These are phyloP conservation scores for Temnothorax curvispinosus DNA, from an alignment of 1,140 invertebrate genomes.

Conservation along the genomic window DNA sequence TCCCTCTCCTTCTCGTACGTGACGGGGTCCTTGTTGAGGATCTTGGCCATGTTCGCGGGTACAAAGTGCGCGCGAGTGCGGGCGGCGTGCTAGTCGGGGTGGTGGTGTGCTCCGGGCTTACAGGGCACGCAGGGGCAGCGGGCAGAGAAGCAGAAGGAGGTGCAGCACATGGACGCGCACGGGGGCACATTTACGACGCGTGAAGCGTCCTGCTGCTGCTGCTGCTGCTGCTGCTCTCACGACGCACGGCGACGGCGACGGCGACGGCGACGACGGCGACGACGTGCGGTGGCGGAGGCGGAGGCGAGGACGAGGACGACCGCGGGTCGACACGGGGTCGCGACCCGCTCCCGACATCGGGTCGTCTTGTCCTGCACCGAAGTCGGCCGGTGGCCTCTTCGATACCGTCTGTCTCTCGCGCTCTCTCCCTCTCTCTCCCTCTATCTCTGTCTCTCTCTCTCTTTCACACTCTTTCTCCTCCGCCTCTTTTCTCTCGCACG, in stretches of 20 bases:
- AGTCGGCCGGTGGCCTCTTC: constrained; percentile 74
- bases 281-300: constrained; percentile 59
- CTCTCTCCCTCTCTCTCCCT: neutral
- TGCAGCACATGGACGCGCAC: constrained; percentile 76
- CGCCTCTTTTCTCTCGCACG: neutral
- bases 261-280: constrained; percentile 51
- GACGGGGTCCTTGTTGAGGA: constrained; percentile 90
- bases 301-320: constrained; percentile 71
- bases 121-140: constrained; percentile 72
- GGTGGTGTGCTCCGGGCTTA: constrained; percentile 73
- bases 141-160: constrained; percentile 64
- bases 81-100: constrained; percentile 75
- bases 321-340: constrained; percentile 75
- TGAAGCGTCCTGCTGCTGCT: constrained; percentile 65
- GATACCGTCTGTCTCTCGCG: neutral
- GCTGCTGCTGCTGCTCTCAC: constrained; percentile 4
- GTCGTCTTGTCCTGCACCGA: constrained; percentile 71
- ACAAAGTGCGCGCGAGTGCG: constrained; percentile 59
- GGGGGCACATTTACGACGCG: constrained; percentile 79
- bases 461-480: neutral
- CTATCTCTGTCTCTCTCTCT: neutral
- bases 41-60: constrained; percentile 87
- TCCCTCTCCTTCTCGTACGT: constrained; percentile 90
- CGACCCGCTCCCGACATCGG: constrained; percentile 76
- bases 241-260: constrained; percentile 17